Percentiles rank a stretch among this genome's conserved stretches.
Conservation (phyloP, 2,888 invertebrate genomes). For the Pandemis cinnamomeana region DNA sequence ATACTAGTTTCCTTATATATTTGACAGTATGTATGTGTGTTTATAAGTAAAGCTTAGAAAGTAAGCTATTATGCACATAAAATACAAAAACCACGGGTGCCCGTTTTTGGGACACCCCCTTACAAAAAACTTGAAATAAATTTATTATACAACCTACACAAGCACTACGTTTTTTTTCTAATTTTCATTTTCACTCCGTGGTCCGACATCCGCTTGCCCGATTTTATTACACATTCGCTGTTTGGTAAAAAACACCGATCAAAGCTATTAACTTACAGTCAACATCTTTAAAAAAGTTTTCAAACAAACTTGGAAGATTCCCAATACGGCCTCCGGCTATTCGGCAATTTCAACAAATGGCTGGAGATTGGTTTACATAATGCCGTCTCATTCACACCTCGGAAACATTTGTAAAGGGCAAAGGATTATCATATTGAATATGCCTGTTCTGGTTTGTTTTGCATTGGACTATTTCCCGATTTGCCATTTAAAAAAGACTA, state of each 20-base stretch:
- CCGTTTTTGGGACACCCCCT: too few species aligned
- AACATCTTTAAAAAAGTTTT: constrained; percentile 13
- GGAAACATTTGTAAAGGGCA: constrained; percentile 24
- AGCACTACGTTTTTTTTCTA: too few species aligned
- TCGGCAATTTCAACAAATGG: constrained; percentile 17
- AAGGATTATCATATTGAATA: constrained; percentile 22
- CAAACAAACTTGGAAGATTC: constrained; percentile 10
- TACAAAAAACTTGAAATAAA: too few species aligned
- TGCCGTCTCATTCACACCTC: constrained; percentile 21
- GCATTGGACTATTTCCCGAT: background rate
- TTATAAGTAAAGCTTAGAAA: too few species aligned
- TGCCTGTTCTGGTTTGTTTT: background rate
- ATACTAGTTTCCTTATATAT: too few species aligned
- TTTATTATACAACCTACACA: too few species aligned
- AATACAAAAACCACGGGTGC: too few species aligned
- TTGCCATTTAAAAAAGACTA: background rate
- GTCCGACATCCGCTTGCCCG: too few species aligned
- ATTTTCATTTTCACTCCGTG: too few species aligned
- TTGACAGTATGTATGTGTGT: too few species aligned
- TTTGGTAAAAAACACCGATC: constrained; percentile 6
- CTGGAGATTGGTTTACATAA: constrained; percentile 11
- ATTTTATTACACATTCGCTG: background rate
- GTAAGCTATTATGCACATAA: too few species aligned
- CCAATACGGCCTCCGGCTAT: constrained; percentile 21
- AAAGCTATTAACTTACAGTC: constrained; percentile 15